Percentiles rank a stretch among this genome's conserved stretches.
Evolutionary conservation across 2,113 vertebrate species (phyloP).

Genomic region (Spheniscus mendiculus): DNA sequence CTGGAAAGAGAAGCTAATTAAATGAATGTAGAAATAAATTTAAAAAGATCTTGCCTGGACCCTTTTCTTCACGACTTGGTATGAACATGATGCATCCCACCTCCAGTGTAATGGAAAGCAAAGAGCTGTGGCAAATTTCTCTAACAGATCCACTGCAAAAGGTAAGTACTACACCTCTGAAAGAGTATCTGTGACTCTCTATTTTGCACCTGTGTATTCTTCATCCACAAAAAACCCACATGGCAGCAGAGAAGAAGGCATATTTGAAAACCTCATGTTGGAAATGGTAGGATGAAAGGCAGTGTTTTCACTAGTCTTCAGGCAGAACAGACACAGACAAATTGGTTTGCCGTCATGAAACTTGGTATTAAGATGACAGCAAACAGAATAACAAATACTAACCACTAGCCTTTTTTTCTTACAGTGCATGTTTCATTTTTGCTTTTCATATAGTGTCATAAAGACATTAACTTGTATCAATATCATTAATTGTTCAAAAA

Average conservation of each 20-base stretch:
- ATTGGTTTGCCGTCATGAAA: too few relatives aligned
- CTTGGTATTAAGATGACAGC: not conserved
- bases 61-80: not conserved
- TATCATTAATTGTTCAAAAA: not conserved
- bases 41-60: not conserved
- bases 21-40: not conserved
- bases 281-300: not conserved
- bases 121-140: not conserved
- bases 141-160: rapidly evolving
- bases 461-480: not conserved
- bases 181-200: not conserved
- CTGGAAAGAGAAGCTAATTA: not conserved
- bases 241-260: not conserved
- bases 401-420: too few relatives aligned
- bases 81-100: rapidly evolving
- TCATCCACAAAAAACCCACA: not conserved
- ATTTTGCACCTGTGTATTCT: too few relatives aligned
- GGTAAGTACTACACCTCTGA: not conserved
- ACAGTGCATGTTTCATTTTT: not conserved
- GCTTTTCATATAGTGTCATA: not conserved
- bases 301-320: too few relatives aligned
- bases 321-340: not conserved
- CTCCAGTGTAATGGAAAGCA: rapidly evolving
- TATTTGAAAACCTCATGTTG: not conserved
- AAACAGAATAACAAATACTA: not conserved